Percentiles rank a stretch among this genome's conserved stretches.
Evolutionary conservation across 2,113 vertebrate genomes (phyloP).

Genomic region (Sula dactylatra): DNA sequence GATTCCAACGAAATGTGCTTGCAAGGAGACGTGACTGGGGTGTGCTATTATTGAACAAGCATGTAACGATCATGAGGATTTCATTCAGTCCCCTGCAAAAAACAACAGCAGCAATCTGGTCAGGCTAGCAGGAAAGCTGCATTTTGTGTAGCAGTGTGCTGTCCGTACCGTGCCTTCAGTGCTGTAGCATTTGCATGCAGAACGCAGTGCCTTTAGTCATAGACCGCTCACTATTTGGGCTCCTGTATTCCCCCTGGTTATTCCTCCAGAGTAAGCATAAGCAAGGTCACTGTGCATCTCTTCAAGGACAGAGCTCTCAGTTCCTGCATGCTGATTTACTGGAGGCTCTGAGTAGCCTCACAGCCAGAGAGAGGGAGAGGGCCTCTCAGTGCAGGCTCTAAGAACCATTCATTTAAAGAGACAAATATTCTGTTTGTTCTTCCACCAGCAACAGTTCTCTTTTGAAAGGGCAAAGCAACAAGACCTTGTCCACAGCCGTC

Average conservation of each 20-base stretch:
- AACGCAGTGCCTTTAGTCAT: conserved; percentile 48
- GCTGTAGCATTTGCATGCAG: conserved; percentile 1
- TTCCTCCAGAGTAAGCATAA: conserved; percentile 38
- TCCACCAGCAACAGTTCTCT: background rate
- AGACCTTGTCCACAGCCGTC: background rate
- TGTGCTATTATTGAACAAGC: conserved; percentile 33
- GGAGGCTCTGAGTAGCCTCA: conserved; percentile 23
- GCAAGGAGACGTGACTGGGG: conserved; percentile 15
- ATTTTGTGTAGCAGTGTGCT: background rate
- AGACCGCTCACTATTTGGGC: background rate
- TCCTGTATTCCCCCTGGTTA: background rate
- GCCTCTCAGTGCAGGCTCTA: conserved; percentile 15
- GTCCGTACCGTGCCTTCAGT: background rate
- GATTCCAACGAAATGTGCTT: background rate
- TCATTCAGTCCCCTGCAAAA: conserved; percentile 18
- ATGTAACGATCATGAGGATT: conserved; percentile 22
- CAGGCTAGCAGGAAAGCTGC: background rate
- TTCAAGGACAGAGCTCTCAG: conserved; percentile 75
- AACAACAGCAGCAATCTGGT: conserved; percentile 2
- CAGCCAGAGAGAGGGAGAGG: conserved; percentile 36
- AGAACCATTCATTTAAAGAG: conserved; percentile 59
- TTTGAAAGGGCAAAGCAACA: background rate
- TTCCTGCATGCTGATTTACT: conserved; percentile 64
- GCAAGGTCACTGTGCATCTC: conserved; percentile 77
- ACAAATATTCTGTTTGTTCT: conserved; percentile 57